Percentiles rank a stretch among this genome's conserved stretches.
These are phyloP conservation scores for Prochilodus magdalenae DNA, from an alignment of 2,113 vertebrate species.

Conservation along the genomic window DNA sequence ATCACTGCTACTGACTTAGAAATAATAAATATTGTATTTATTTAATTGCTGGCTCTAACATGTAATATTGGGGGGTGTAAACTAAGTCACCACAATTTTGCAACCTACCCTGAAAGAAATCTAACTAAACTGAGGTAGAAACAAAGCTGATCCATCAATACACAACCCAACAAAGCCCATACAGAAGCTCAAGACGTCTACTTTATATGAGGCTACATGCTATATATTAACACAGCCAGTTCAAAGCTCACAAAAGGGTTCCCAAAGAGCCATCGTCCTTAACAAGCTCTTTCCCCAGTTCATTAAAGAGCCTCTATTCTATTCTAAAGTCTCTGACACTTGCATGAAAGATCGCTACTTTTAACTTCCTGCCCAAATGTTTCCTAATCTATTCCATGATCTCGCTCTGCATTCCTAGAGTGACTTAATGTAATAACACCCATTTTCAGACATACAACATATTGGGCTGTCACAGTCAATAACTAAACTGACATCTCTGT, in stretches of 20 bases:
- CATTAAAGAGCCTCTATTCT: slow-evolving; percentile 5
- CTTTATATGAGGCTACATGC: not conserved
- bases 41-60: too few species aligned
- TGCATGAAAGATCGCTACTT: not conserved
- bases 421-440: not conserved
- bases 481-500: slow-evolving; percentile 6
- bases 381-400: not conserved
- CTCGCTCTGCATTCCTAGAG: not conserved
- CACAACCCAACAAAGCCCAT: too few species aligned
- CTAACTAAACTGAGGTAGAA: too few species aligned
- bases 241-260: not conserved
- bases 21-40: too few species aligned
- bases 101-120: too few species aligned
- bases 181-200: too few species aligned
- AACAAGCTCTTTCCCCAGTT: not conserved
- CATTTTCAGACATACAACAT: slow-evolving; percentile 1
- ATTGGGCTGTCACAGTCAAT: not conserved
- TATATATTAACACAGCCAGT: not conserved
- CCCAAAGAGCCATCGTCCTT: not conserved
- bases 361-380: not conserved
- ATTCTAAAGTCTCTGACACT: not conserved
- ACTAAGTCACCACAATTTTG: too few species aligned
- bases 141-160: too few species aligned
- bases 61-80: too few species aligned
- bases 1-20: too few species aligned